Percentiles rank a stretch among this genome's conserved stretches.
phyloP scores from a whole-genome alignment of 2,113 vertebrate genomes.

The Cyrtonyx montezumae region DNA sequence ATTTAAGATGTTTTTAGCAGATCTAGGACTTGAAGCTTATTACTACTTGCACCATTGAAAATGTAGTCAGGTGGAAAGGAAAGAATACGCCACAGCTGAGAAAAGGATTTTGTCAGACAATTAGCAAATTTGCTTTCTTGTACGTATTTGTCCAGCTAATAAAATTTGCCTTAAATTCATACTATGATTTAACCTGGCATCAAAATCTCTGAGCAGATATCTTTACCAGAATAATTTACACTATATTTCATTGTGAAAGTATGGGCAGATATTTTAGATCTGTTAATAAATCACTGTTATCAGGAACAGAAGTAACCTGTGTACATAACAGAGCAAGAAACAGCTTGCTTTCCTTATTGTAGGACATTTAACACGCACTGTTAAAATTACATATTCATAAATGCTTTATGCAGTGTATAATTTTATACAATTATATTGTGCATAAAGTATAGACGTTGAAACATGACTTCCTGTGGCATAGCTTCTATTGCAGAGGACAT shows the following conservation, averaged over 20 bases:
- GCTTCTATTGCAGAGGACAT: neutral
- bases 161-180: neutral
- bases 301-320: neutral
- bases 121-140: conserved; percentile 19
- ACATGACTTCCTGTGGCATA: neutral
- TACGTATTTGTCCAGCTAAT: neutral
- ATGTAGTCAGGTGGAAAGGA: neutral
- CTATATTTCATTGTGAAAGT: neutral
- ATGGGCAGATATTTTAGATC: neutral
- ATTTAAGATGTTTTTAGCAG: conserved; percentile 31
- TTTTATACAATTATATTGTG: neutral
- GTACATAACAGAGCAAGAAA: neutral
- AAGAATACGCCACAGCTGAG: neutral
- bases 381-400: neutral
- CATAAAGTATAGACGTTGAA: neutral
- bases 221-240: neutral
- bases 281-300: neutral
- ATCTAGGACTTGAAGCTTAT: neutral
- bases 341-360: neutral
- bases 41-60: neutral
- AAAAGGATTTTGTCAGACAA: neutral
- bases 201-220: neutral
- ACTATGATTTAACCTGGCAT: neutral
- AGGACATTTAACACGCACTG: neutral
- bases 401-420: neutral